Evolutionary conservation across 2,113 vertebrate species (phyloP), one percentile per base, ranked within the genome.

Genomic region (Crypturellus undulatus): DNA sequence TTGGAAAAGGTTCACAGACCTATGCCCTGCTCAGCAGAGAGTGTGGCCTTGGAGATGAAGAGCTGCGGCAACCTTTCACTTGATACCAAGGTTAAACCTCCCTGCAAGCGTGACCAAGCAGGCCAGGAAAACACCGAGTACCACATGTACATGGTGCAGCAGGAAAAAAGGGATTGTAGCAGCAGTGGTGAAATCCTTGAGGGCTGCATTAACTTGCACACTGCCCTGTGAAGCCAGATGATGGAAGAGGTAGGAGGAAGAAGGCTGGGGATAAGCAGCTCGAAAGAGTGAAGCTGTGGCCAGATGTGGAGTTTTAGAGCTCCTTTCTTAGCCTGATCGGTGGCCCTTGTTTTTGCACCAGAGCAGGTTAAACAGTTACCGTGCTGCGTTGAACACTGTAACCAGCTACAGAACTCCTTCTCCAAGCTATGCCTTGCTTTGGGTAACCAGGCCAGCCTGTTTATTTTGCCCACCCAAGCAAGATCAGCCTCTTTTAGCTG

Each of bases 101-200:
- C 30, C 56, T 15, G 18, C 19, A 14, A 32, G 25, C 71, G 15
- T 3, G 9, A 68, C 8, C 58, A 38, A 0, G 0, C 2, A 45
- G 18, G 42, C 30, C 4, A 91, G 40, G 13, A 45, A 43, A 75
- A 36, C 51, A 72, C 65, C 32, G 10, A 58, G 28, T 18, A 22
- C 2, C 51, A 47, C 3, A 36, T 3, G 1, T 4, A n/a, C 7
- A 7, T 1, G 14, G 38, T 18, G 76, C 3, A 17, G 62, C 1
- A 59, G 34, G 73, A 36, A 78, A 14, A 14, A n/a, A 3, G 2
- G 38, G 34, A 34, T 26, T 89, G 73, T 4, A 80, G 40, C 40
- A 78, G 36, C 45, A 94, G 43, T 11, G 3, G 32, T n/a, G 52
- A 8, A 7, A 26, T 78, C 54, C 38, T 36, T 43, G 5, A 51